A percentile compares a stretch with the other conserved stretches of the same genome.
Evolutionary conservation across 2,113 vertebrate species (phyloP).

Genomic region (Falco punctatus): DNA sequence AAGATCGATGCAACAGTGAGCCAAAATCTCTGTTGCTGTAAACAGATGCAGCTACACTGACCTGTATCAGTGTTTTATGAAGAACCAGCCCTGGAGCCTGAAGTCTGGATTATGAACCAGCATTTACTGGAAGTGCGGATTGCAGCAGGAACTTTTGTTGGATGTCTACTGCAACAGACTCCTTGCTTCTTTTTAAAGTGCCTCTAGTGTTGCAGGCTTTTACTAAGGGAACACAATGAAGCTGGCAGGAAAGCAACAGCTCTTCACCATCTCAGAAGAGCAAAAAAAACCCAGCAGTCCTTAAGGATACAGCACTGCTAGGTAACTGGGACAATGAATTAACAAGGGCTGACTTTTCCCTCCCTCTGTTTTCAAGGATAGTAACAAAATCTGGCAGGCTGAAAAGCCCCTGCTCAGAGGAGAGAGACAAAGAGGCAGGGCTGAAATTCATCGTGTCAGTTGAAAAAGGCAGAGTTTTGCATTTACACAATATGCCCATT

Average conservation of each 20-base stretch:
- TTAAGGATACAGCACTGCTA: conserved; percentile 34
- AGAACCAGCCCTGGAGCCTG: conserved; percentile 10
- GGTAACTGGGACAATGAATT: conserved; percentile 52
- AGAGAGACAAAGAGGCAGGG: conserved; percentile 41
- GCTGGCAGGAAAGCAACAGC: conserved; percentile 40
- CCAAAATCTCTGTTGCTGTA: not conserved
- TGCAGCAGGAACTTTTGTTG: conserved; percentile 52
- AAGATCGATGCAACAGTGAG: not conserved
- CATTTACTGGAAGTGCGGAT: conserved; percentile 4
- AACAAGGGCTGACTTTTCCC: conserved; percentile 50
- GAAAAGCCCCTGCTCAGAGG: not conserved
- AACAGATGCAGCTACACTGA: conserved; percentile 8
- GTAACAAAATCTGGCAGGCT: conserved; percentile 28
- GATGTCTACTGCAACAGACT: conserved; percentile 48
- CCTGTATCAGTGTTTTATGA: conserved; percentile 12
- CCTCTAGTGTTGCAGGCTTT: conserved; percentile 30
- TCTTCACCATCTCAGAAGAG: not conserved
- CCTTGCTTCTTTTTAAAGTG: conserved; percentile 20
- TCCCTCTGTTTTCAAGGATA: conserved; percentile 35
- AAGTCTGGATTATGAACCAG: conserved; percentile 37
- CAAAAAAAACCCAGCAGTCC: not conserved
- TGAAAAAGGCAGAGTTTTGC: conserved; percentile 60
- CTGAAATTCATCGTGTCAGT: conserved; percentile 37
- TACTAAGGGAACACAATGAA: conserved; percentile 28
- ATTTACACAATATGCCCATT: conserved; percentile 58